phyloP scores from a whole-genome alignment of 2,888 invertebrate genomes.

The Cheilosia soror region DNA sequence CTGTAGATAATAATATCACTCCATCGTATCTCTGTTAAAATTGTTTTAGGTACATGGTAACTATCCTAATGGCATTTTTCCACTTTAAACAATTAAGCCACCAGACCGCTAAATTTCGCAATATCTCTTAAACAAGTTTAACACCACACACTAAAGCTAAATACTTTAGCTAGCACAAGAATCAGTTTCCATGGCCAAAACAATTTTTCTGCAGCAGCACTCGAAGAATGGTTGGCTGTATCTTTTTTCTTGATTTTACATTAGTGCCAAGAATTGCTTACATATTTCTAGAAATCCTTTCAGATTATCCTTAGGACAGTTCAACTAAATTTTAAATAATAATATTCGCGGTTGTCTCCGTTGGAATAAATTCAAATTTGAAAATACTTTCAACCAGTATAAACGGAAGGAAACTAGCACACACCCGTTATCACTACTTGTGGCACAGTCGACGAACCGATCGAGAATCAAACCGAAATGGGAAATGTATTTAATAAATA shows the following conservation, averaged over 20 bases:
- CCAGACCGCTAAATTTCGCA: background rate
- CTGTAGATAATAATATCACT: too few relatives aligned
- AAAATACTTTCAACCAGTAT: background rate
- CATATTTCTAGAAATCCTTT: too few relatives aligned
- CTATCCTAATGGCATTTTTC: too few relatives aligned
- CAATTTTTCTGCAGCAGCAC: constrained; percentile 3
- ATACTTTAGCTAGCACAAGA: background rate
- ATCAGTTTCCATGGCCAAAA: background rate
- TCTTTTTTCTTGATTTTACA: background rate
- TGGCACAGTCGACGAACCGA: constrained; percentile 18
- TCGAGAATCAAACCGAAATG: constrained; percentile 31
- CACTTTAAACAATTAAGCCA: too few relatives aligned
- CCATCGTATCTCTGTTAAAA: too few relatives aligned
- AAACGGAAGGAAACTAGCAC: constrained; percentile 26
- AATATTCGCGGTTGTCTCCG: too few relatives aligned
- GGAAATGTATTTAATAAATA: constrained; percentile 26
- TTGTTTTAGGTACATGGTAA: too few relatives aligned
- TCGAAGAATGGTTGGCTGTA: background rate
- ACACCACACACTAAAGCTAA: background rate
- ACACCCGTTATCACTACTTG: constrained; percentile 45
- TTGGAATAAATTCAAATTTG: background rate
- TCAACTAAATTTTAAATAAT: too few relatives aligned
- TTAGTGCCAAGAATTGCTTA: too few relatives aligned
- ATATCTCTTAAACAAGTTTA: background rate
- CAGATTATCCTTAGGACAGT: too few relatives aligned